Conservation (phyloP, 2,113 vertebrate genomes). For the Macaca nemestrina region DNA sequence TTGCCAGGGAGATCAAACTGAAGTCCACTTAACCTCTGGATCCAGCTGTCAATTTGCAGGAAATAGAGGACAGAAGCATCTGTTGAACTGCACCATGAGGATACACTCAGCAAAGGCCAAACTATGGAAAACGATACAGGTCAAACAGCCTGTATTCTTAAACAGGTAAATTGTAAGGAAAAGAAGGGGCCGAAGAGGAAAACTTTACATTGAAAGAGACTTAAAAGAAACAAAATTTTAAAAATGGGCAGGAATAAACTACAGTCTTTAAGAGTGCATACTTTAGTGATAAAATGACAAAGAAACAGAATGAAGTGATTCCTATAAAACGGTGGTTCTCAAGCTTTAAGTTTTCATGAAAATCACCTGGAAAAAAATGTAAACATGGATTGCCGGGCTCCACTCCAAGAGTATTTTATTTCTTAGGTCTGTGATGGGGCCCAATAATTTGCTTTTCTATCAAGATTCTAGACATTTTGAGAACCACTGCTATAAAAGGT, state of each 20-base stretch:
- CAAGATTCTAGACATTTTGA: not conserved
- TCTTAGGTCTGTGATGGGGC: not conserved
- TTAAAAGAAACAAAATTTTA: not conserved
- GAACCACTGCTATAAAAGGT: not conserved
- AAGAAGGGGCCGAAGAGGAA: not conserved
- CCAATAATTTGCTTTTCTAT: not conserved
- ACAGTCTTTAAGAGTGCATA: not conserved
- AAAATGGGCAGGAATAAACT: not conserved
- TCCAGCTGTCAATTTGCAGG: not conserved
- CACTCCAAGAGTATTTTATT: not conserved
- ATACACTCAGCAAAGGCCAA: not conserved
- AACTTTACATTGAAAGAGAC: not conserved
- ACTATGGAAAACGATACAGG: not conserved
- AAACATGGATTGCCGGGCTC: not conserved
- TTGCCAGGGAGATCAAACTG: conserved; percentile 18
- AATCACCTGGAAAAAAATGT: not conserved
- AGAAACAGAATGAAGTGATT: conserved; percentile 20
- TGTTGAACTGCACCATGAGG: not conserved
- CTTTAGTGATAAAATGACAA: not conserved
- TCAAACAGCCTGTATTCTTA: not conserved
- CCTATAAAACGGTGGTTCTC: not conserved
- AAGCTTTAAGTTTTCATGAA: not conserved
- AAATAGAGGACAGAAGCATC: not conserved
- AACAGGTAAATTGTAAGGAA: not conserved
- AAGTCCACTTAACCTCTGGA: conserved; percentile 8